Percentiles rank a stretch among this genome's conserved stretches.
phyloP scores from a whole-genome alignment of 2,888 invertebrate species.

The Timema cristinae region DNA sequence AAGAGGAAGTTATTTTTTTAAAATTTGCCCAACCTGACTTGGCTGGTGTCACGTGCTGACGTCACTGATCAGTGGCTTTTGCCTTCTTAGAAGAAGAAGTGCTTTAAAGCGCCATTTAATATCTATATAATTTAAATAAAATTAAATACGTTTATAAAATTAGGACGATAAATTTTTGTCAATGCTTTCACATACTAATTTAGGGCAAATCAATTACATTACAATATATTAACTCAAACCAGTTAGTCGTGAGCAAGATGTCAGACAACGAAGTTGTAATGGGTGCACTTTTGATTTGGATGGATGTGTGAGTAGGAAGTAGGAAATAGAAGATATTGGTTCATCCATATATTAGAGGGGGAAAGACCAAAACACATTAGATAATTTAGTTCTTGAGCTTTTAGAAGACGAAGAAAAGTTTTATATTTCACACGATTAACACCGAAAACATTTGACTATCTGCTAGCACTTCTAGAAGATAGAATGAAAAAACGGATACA shows the following conservation, averaged over 20 bases:
- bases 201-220: no score
- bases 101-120: no score
- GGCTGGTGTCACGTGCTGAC: no score
- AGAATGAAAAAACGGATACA: neutral
- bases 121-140: no score
- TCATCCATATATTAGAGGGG: neutral
- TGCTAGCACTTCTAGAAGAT: neutral
- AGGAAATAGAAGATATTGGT: neutral
- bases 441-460: neutral
- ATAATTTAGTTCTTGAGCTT: neutral
- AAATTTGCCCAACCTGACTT: no score
- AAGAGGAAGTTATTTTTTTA: no score
- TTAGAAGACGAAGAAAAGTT: neutral
- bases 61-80: no score
- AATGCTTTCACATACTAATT: no score
- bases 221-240: neutral
- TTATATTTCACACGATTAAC: conserved; percentile 5
- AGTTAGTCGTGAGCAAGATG: neutral
- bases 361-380: neutral
- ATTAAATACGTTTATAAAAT: no score
- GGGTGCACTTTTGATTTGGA: neutral
- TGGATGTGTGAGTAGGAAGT: neutral
- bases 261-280: neutral
- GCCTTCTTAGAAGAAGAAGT: no score
- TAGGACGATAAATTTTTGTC: no score